Evolutionary conservation across 2,888 invertebrate genomes (phyloP).

Genomic region (Shargacucullia verbasci): DNA sequence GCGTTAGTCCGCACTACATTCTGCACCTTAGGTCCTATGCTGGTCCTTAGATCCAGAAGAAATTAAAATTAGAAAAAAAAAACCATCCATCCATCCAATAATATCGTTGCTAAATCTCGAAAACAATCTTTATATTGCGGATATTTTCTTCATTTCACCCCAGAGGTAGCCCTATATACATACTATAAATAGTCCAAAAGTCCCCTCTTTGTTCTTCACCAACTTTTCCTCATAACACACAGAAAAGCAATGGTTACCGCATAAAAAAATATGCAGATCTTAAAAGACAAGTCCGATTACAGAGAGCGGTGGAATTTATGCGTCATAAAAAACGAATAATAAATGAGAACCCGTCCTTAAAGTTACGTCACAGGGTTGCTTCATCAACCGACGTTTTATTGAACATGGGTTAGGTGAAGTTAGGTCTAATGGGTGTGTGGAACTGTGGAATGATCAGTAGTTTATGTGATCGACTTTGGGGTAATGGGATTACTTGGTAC

Average conservation of each 20-base stretch:
- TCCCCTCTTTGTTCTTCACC: constrained; percentile 24
- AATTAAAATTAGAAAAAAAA: too few species aligned
- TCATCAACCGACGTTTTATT: constrained; percentile 32
- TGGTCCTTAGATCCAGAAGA: too few species aligned
- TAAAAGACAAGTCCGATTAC: constrained; percentile 62
- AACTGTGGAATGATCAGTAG: constrained; percentile 18
- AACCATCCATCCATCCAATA: too few species aligned
- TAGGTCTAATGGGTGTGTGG: constrained; percentile 6
- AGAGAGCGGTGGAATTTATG: constrained; percentile 62
- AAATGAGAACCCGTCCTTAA: constrained; percentile 60
- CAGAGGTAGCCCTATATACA: constrained; percentile 16
- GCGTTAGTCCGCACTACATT: too few species aligned
- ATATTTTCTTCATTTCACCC: too few species aligned
- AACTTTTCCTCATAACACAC: constrained; percentile 46
- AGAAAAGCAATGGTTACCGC: constrained; percentile 46
- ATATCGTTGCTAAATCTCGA: too few species aligned
- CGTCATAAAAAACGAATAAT: constrained; percentile 67
- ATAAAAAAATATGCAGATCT: constrained; percentile 66
- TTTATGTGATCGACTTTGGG: constrained; percentile 11
- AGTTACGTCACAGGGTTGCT: constrained; percentile 49
- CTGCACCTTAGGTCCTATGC: too few species aligned
- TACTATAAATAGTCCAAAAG: constrained; percentile 30
- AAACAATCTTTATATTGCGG: too few species aligned
- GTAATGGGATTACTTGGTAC: constrained; percentile 10
- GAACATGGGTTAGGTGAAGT: neutral